These are phyloP conservation scores for Ascidia mentula DNA, from an alignment of 23 tunicate genomes.

Conservation along the genomic window DNA sequence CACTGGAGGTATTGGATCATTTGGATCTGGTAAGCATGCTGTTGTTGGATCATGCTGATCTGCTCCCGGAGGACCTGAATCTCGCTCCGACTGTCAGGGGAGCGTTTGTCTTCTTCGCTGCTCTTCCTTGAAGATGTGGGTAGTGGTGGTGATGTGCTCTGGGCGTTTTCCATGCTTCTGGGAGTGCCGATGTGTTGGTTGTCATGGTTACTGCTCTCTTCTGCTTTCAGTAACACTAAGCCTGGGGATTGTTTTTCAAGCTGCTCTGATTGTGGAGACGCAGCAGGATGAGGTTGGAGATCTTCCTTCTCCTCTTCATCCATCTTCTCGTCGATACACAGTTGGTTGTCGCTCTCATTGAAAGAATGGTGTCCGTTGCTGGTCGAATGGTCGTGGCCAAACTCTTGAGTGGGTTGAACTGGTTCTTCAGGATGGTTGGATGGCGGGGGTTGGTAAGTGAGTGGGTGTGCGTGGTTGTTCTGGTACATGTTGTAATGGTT, in stretches of 20 bases:
- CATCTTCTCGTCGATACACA: not conserved
- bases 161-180: not conserved
- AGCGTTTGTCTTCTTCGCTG: not conserved
- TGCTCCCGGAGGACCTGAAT: slow-evolving; percentile 31
- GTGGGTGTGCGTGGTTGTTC: not conserved
- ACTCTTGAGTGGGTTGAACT: not conserved
- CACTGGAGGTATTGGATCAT: slow-evolving; percentile 41
- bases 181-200: not conserved
- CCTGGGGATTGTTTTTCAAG: not conserved
- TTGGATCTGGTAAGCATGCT: slow-evolving; percentile 33
- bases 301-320: not conserved
- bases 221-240: not conserved
- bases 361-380: not conserved
- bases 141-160: not conserved
- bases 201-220: not conserved
- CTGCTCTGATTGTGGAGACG: not conserved
- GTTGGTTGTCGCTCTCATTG: not conserved
- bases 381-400: not conserved
- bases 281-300: not conserved
- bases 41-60: slow-evolving; percentile 42
- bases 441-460: not conserved
- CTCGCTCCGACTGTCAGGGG: slow-evolving; percentile 10
- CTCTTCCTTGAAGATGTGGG: not conserved
- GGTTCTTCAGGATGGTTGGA: not conserved
- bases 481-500: not conserved